Base-by-base conservation (phyloP, 2,888 invertebrate genomes). In the Aricia artaxerxes region DNA sequence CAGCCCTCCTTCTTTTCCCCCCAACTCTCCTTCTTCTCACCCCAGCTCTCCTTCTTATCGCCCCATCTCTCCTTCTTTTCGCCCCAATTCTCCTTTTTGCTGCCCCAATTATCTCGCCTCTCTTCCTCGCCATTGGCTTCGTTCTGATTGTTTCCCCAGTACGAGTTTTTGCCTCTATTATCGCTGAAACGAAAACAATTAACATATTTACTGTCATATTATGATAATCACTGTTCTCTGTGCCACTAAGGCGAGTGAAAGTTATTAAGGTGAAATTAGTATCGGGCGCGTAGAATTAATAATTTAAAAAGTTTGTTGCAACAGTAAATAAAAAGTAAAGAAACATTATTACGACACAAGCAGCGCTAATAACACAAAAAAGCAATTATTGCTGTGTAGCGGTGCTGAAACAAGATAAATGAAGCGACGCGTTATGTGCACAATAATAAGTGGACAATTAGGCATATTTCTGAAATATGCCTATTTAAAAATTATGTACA, bases 11-110 rank as follows among this genome's bases (percentile, higher is more conserved):
- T 85, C 77, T 73, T 80, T 57, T 85, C 84, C 3, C 85, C 85
- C 24, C 88, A 83, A 0, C 90, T 89, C 4, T 84, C 76, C 88
- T 13, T 89, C 86, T 4, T 92, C 90, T 82, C 88, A 88, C 49
- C 85, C 82, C 2, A 86, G 85, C 11, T 11, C 60, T 78, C 79
- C 24, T 7, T 81, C 84, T 79, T 83, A 80, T 78, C 80, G 0
- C 86, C 86, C 85, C 81, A 86, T 77, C 84, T 85, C 44, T 87
- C 87, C 24, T 85, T 83, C 78, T 86, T 83, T 11, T 89, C 89
- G 2, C 86, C 87, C 57, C 87, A 82, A 77, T 83, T 83, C 38
- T 89, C 88, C 61, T 87, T 85, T 77, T 73, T 80, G 73, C 85
- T 84, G 4, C 86, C 85, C 24, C 88, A 83, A 0, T 90, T 89